phyloP scores from a whole-genome alignment of 2,113 vertebrate species.

The Bubalus kerabau region DNA sequence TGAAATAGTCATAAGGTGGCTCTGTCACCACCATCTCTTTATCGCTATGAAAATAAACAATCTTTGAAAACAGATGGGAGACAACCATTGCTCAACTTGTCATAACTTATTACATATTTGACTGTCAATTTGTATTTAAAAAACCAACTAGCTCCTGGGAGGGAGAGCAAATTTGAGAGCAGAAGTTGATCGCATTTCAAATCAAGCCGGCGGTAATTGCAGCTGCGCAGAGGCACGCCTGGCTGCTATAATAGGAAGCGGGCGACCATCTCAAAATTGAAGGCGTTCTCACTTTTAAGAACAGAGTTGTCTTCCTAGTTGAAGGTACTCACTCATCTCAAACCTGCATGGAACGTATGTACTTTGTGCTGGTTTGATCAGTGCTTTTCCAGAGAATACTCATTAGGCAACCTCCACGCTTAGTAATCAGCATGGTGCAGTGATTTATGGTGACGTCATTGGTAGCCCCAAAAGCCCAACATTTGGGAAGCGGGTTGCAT shows the following conservation, averaged over 20 bases:
- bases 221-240: conserved; percentile 25
- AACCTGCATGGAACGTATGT: neutral
- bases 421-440: no score
- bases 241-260: conserved; percentile 5
- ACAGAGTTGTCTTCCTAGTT: neutral
- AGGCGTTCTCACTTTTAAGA: neutral
- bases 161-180: conserved; percentile 60
- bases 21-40: neutral
- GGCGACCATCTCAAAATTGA: neutral
- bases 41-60: conserved; percentile 39
- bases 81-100: neutral
- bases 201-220: conserved; percentile 37
- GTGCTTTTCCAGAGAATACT: neutral
- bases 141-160: conserved; percentile 57
- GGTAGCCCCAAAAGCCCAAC: neutral
- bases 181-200: conserved; percentile 53
- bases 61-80: conserved; percentile 40
- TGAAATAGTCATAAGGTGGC: neutral
- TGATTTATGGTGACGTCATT: neutral
- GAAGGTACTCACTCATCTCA: neutral
- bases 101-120: conserved; percentile 65
- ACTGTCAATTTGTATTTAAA: conserved; percentile 64
- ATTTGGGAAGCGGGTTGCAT: neutral
- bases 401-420: neutral
- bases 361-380: neutral